A percentile compares a stretch with the other conserved stretches of the same genome.
These are phyloP conservation scores for Calidris pugnax DNA, from an alignment of 2,113 vertebrate species.

Conservation along the genomic window DNA sequence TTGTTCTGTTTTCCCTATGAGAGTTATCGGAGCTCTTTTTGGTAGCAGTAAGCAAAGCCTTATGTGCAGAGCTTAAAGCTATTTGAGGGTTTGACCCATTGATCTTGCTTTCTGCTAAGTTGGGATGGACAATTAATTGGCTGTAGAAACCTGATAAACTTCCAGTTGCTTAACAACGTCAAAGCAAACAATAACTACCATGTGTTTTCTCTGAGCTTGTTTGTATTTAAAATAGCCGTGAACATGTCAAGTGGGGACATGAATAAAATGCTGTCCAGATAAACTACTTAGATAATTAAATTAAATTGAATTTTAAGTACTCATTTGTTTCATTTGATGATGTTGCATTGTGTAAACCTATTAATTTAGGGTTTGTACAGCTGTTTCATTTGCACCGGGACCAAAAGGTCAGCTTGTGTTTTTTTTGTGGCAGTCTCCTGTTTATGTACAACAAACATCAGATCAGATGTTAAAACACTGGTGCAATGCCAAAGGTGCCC, in stretches of 20 bases:
- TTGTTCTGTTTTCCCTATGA: not conserved
- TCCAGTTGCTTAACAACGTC: constrained; percentile 66
- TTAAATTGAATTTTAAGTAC: not conserved
- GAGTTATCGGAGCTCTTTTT: not conserved
- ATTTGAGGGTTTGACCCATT: constrained; percentile 45
- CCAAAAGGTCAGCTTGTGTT: not conserved
- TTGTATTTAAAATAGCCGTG: constrained; percentile 63
- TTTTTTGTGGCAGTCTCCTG: not conserved
- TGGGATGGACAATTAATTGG: constrained; percentile 45
- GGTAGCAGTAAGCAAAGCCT: not conserved
- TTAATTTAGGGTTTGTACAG: not conserved
- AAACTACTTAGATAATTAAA: constrained; percentile 10
- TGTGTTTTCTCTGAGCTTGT: constrained; percentile 49
- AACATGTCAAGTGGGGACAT: constrained; percentile 9
- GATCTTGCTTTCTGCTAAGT: constrained; percentile 15
- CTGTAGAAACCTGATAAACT: constrained; percentile 58
- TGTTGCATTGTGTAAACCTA: not conserved
- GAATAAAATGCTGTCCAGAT: constrained; percentile 2
- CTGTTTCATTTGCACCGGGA: not conserved
- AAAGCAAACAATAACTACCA: constrained; percentile 60
- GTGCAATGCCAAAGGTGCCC: not conserved
- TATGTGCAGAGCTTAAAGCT: constrained; percentile 2
- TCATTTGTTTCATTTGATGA: not conserved
- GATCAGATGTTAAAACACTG: not conserved
- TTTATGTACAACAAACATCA: not conserved